A percentile compares a stretch with the other conserved stretches of the same genome.
These are phyloP conservation scores for Agonopterix heracliana DNA, from an alignment of 2,888 invertebrate species.

Conservation along the genomic window DNA sequence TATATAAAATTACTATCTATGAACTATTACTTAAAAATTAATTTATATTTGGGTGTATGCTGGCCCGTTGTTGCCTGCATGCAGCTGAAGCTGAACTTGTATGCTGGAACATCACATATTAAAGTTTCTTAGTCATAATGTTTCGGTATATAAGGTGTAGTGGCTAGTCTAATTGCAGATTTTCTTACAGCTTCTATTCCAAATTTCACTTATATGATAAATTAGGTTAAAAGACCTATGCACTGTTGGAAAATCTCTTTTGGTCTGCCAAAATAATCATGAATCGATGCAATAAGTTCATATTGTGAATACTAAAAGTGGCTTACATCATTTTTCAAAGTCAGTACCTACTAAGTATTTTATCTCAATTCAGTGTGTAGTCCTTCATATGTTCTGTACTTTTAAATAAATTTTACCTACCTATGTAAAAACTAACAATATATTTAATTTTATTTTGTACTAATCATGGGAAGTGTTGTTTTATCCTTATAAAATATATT, in stretches of 20 bases:
- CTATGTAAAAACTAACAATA: slow-evolving; percentile 74
- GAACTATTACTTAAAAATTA: slow-evolving; percentile 70
- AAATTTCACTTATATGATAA: slow-evolving; percentile 70
- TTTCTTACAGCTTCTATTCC: slow-evolving; percentile 76
- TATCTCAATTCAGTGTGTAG: slow-evolving; percentile 76
- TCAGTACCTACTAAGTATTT: slow-evolving; percentile 66
- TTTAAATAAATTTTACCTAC: slow-evolving; percentile 75
- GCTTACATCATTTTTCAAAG: slow-evolving; percentile 73
- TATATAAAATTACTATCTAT: slow-evolving; percentile 78
- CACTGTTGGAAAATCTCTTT: slow-evolving; percentile 77
- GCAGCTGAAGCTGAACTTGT: slow-evolving; percentile 72
- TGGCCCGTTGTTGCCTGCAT: slow-evolving; percentile 70
- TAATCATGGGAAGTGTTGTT: slow-evolving; percentile 77
- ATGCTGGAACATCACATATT: slow-evolving; percentile 73
- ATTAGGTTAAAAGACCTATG: slow-evolving; percentile 69
- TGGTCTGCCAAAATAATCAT: slow-evolving; percentile 74
- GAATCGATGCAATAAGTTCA: slow-evolving; percentile 72
- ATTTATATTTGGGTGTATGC: slow-evolving; percentile 74
- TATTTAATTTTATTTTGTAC: slow-evolving; percentile 77
- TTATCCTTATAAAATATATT: slow-evolving; percentile 77
- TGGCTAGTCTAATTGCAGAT: slow-evolving; percentile 75
- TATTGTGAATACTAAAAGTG: slow-evolving; percentile 75
- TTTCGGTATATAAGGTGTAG: slow-evolving; percentile 74
- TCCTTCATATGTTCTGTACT: slow-evolving; percentile 75
- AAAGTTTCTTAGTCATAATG: slow-evolving; percentile 70